phyloP scores from a whole-genome alignment of 2,797 vertebrate species.

The Pipistrellus pipistrellus region DNA sequence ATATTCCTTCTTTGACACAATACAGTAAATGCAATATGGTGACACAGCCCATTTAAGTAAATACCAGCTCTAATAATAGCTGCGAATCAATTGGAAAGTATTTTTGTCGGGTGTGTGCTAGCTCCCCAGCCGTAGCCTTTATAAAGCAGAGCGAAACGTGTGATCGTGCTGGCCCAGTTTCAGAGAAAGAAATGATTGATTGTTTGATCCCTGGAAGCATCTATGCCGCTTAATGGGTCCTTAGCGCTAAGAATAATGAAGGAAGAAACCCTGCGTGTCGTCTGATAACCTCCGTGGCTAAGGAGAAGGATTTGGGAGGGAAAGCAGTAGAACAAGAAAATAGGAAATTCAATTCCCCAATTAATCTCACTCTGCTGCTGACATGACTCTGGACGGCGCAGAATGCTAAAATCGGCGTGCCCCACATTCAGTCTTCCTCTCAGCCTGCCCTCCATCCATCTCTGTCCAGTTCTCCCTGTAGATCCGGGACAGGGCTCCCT shows the following conservation, averaged over 20 bases:
- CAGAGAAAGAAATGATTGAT: slow-evolving; percentile 66
- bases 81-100: slow-evolving; percentile 71
- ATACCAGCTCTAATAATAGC: slow-evolving; percentile 84
- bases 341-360: slow-evolving; percentile 63
- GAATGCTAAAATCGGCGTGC: neutral
- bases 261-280: neutral
- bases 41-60: slow-evolving; percentile 70
- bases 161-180: slow-evolving; percentile 45
- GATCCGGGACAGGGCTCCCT: neutral
- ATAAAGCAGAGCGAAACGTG: slow-evolving; percentile 52
- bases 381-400: slow-evolving; percentile 30
- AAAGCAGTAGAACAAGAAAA: neutral
- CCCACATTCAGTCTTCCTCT: neutral
- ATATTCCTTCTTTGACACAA: slow-evolving; percentile 70
- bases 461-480: slow-evolving; percentile 32
- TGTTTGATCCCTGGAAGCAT: slow-evolving; percentile 52
- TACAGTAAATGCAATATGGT: slow-evolving; percentile 46
- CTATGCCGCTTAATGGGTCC: slow-evolving; percentile 46
- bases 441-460: slow-evolving; percentile 29
- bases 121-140: slow-evolving; percentile 77
- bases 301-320: neutral
- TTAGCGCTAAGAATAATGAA: slow-evolving; percentile 57
- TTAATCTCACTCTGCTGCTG: slow-evolving; percentile 71
- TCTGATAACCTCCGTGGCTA: slow-evolving; percentile 28
- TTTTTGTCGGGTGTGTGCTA: slow-evolving; percentile 79